phyloP scores from a whole-genome alignment of 2,888 invertebrate species.

The Drosophila affinis region DNA sequence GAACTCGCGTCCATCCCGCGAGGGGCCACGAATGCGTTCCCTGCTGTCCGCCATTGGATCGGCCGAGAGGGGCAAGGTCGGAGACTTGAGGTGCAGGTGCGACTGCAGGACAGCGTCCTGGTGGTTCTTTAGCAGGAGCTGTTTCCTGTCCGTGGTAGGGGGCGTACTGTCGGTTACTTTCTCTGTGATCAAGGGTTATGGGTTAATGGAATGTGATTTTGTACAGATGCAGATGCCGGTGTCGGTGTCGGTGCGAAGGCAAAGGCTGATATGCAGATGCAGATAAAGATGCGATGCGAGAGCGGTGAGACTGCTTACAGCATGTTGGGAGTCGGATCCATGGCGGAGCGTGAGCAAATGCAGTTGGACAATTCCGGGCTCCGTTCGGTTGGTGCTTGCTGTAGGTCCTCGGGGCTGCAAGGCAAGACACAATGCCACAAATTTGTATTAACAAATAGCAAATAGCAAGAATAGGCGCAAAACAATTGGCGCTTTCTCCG shows the following conservation, averaged over 20 bases:
- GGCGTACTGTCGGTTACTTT: slow-evolving; percentile 19
- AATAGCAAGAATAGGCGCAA: slow-evolving; percentile 67
- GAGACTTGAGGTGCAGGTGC: slow-evolving; percentile 29
- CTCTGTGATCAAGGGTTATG: slow-evolving; percentile 27
- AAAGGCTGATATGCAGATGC: slow-evolving; percentile 41
- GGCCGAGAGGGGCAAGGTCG: slow-evolving; percentile 39
- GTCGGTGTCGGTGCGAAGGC: slow-evolving; percentile 22
- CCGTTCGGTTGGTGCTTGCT: slow-evolving; percentile 1
- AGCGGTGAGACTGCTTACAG: slow-evolving; percentile 63
- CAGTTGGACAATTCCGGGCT: slow-evolving; percentile 36
- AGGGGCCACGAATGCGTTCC: slow-evolving; percentile 88
- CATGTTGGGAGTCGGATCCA: slow-evolving; percentile 69
- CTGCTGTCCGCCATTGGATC: slow-evolving; percentile 88
- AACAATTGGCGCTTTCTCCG: slow-evolving; percentile 75
- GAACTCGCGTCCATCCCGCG: slow-evolving; percentile 86
- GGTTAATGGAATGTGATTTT: slow-evolving; percentile 48
- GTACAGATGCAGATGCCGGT: slow-evolving; percentile 51
- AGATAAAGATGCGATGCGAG: slow-evolving; percentile 35
- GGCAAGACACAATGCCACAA: slow-evolving; percentile 45
- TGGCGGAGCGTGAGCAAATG: slow-evolving; percentile 31
- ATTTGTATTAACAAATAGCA: slow-evolving; percentile 59
- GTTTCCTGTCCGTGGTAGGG: slow-evolving; percentile 66
- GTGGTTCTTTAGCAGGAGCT: slow-evolving; percentile 79
- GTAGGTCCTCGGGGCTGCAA: slow-evolving; percentile 42
- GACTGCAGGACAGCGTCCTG: slow-evolving; percentile 66